Conservation (phyloP, 1,140 invertebrate genomes). For the Drosophila melanica region DNA sequence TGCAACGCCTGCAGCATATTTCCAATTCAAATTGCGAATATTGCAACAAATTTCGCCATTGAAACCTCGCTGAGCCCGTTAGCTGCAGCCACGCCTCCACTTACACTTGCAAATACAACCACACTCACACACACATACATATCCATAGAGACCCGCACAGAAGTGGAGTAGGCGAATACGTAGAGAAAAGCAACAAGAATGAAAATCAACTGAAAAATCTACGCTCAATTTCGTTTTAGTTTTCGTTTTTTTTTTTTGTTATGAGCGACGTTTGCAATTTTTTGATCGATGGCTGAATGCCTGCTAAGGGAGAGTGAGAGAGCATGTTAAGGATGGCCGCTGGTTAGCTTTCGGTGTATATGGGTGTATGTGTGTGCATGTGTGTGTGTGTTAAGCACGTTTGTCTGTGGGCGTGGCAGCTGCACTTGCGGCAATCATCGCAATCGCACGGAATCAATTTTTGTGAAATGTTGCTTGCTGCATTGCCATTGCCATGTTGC, state of each 20-base stretch:
- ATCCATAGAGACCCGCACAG: neutral
- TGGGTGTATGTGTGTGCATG: constrained; percentile 9
- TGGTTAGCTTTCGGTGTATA: constrained; percentile 15
- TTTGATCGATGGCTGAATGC: constrained; percentile 56
- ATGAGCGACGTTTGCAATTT: constrained; percentile 35
- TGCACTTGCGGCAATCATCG: constrained; percentile 49
- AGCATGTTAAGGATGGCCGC: constrained; percentile 28
- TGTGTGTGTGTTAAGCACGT: constrained; percentile 12
- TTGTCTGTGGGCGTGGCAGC: constrained; percentile 24
- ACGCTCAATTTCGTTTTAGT: constrained; percentile 54
- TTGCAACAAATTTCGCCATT: constrained; percentile 59
- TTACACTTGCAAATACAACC: neutral
- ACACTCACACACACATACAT: constrained; percentile 3
- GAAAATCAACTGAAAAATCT: constrained; percentile 46
- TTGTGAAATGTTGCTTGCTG: constrained; percentile 51
- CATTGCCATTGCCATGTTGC: constrained; percentile 33
- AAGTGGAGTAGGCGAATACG: neutral
- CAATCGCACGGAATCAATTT: constrained; percentile 62
- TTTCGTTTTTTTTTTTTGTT: constrained; percentile 12
- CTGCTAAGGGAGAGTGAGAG: constrained; percentile 7
- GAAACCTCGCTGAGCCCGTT: constrained; percentile 10
- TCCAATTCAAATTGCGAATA: constrained; percentile 70
- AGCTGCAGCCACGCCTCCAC: constrained; percentile 1
- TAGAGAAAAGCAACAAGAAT: constrained; percentile 21
- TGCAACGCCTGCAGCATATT: constrained; percentile 64